Evolutionary conservation across 2,797 vertebrate species (phyloP).

Genomic region (Orientallactaga sibirica): DNA sequence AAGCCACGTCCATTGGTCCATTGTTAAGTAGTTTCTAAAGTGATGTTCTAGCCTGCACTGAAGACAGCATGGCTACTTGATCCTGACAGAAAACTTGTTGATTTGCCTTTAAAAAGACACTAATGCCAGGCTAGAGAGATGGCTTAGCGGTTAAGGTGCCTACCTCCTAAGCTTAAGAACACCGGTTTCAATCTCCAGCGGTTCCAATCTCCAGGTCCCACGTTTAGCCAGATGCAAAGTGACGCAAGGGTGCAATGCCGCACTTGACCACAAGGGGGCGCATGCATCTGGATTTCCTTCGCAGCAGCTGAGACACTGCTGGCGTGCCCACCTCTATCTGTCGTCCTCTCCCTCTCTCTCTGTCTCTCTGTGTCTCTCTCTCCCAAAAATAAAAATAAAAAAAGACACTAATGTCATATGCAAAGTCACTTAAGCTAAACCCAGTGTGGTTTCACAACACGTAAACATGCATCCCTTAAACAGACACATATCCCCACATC

Average conservation of each 20-base stretch:
- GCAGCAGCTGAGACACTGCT: no score
- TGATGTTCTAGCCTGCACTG: background rate
- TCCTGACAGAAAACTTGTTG: background rate
- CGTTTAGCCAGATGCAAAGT: no score
- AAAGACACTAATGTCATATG: background rate
- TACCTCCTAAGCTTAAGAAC: no score
- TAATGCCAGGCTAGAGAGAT: background rate
- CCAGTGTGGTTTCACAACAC: background rate
- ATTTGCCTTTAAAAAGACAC: slow-evolving; percentile 12
- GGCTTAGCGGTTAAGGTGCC: no score
- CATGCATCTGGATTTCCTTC: no score
- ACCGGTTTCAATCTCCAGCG: no score
- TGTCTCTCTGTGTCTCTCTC: no score
- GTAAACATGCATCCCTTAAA: background rate
- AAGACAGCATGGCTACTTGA: background rate
- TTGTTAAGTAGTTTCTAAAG: background rate
- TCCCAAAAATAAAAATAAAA: background rate
- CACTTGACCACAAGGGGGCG: no score
- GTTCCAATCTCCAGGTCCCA: no score
- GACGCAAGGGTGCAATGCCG: no score
- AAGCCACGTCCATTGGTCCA: background rate
- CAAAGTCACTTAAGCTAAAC: slow-evolving; percentile 12
- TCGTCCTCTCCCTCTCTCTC: no score
- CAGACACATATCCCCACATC: background rate
- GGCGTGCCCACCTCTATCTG: no score